Evolutionary conservation across 2,797 vertebrate genomes (phyloP).

Genomic region (Anisognathus igniventris): DNA sequence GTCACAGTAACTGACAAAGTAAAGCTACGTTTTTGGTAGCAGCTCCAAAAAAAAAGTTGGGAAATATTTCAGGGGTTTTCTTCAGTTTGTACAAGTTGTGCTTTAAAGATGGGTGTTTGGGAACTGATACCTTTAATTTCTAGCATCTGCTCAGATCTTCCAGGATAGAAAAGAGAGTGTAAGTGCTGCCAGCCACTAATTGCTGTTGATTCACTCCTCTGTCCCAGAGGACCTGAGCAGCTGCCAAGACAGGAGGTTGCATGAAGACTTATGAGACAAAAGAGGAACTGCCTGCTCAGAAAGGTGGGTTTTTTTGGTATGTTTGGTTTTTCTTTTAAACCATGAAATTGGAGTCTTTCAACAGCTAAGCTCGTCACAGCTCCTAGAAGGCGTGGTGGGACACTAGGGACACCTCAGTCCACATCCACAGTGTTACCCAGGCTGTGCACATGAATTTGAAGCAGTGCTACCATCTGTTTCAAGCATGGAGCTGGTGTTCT

Average conservation of each 20-base stretch:
- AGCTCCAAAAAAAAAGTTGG: background rate
- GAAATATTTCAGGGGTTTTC: background rate
- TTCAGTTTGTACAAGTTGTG: background rate
- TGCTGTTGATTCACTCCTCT: slow-evolving; percentile 22
- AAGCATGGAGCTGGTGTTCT: background rate
- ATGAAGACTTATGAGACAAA: background rate
- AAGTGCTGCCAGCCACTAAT: slow-evolving; percentile 15
- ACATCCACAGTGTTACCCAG: fast-evolving
- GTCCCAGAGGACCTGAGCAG: background rate
- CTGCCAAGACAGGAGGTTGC: background rate
- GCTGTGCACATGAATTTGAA: background rate
- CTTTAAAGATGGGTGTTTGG: background rate
- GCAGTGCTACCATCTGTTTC: background rate
- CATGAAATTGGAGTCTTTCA: background rate
- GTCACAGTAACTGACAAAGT: background rate
- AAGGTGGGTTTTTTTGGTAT: background rate
- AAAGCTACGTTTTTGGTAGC: background rate
- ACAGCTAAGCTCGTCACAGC: background rate
- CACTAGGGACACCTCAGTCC: background rate
- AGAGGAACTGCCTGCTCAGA: background rate
- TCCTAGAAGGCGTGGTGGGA: background rate
- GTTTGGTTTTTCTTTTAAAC: background rate
- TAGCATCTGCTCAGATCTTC: background rate
- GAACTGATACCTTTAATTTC: background rate
- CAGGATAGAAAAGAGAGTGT: background rate